phyloP scores from a whole-genome alignment of 2,888 invertebrate species.

The Hedychridium roseum region DNA sequence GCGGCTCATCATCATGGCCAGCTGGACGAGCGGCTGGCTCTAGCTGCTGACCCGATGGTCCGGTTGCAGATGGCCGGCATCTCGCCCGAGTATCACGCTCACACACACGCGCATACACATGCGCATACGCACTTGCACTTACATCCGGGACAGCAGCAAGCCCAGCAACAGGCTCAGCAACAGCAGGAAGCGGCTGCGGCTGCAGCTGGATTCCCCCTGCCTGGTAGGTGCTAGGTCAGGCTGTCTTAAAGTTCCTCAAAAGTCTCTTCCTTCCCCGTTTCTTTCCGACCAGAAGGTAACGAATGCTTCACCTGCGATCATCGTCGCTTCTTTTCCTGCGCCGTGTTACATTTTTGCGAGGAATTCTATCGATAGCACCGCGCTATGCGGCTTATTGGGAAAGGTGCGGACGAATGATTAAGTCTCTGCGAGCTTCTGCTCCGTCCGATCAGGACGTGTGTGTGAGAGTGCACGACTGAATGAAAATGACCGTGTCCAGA shows the following conservation, averaged over 20 bases:
- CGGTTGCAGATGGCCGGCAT: conserved; percentile 93
- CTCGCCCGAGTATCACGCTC: conserved; percentile 88
- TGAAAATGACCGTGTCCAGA: conserved; percentile 12
- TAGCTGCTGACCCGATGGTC: conserved; percentile 91
- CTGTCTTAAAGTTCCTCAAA: conserved; percentile 32
- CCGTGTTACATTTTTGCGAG: conserved; percentile 11
- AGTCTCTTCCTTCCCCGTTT: conserved; percentile 20
- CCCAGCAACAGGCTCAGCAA: conserved; percentile 67
- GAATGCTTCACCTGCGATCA: conserved; percentile 12
- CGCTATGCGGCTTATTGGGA: conserved; percentile 25
- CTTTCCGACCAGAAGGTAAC: too few relatives aligned
- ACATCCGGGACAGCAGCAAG: conserved; percentile 80
- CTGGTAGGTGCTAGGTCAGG: conserved; percentile 61
- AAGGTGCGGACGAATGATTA: conserved; percentile 23
- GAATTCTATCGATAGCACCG: conserved; percentile 30
- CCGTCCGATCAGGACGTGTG: conserved; percentile 30
- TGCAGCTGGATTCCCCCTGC: conserved; percentile 64
- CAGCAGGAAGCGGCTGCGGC: conserved; percentile 72
- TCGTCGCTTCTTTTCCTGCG: background rate
- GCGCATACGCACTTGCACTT: conserved; percentile 90
- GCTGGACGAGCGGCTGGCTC: conserved; percentile 79
- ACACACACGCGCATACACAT: conserved; percentile 91
- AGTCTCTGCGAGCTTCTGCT: too few relatives aligned
- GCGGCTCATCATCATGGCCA: conserved; percentile 72
- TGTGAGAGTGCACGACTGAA: conserved; percentile 25